These are phyloP conservation scores for Fulica atra DNA, from an alignment of 2,113 vertebrate species.

Conservation along the genomic window DNA sequence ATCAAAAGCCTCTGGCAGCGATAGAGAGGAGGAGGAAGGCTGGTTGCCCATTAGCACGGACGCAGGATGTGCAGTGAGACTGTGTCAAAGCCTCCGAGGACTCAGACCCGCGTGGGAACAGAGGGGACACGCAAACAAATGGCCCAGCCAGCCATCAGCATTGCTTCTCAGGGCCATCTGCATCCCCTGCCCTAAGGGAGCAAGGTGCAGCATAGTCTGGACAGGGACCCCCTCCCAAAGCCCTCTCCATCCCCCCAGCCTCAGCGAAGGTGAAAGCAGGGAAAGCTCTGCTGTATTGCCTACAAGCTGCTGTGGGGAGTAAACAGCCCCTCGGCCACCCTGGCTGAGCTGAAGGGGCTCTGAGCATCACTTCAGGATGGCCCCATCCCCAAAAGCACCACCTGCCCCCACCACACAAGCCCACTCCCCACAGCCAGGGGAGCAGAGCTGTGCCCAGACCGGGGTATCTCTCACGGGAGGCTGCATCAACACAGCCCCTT, in stretches of 20 bases:
- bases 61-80: background rate
- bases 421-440: rapidly evolving
- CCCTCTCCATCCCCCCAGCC: background rate
- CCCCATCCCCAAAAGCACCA: background rate
- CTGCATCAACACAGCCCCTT: rapidly evolving
- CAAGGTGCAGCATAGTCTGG: too few relatives aligned
- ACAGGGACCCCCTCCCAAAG: background rate
- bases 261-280: rapidly evolving
- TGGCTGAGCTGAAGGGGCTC: background rate
- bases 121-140: rapidly evolving
- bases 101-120: rapidly evolving
- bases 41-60: rapidly evolving
- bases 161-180: rapidly evolving
- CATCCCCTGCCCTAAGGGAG: background rate
- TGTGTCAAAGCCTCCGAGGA: background rate
- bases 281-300: background rate
- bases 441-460: rapidly evolving
- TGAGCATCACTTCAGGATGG: background rate
- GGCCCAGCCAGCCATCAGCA: rapidly evolving
- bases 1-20: rapidly evolving
- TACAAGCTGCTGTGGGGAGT: background rate
- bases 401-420: rapidly evolving
- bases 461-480: rapidly evolving
- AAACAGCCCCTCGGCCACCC: rapidly evolving
- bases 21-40: background rate